phyloP scores from a whole-genome alignment of 2,797 vertebrate species.

The Loriculus beryllinus region DNA sequence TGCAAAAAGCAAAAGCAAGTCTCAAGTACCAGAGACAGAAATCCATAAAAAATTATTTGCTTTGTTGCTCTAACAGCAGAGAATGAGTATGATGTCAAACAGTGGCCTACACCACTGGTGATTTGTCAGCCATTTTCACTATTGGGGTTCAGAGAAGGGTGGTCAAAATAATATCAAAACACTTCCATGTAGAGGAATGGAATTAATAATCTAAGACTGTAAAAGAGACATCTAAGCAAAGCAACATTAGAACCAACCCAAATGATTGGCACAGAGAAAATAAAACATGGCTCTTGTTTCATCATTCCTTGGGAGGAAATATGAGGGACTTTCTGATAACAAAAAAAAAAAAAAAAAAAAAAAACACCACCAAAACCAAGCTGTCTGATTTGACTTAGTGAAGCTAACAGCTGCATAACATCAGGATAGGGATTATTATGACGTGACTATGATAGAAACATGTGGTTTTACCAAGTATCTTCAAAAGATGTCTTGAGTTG shows the following conservation, averaged over 20 bases:
- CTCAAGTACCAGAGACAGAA: neutral
- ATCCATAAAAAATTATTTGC: neutral
- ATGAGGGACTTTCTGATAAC: neutral
- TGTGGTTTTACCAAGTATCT: neutral
- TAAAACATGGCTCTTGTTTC: neutral
- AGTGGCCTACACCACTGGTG: neutral
- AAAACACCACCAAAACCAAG: fast-evolving
- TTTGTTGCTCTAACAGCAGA: neutral
- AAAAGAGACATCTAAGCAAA: neutral
- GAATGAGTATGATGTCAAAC: neutral
- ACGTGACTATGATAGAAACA: neutral
- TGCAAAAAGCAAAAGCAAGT: neutral
- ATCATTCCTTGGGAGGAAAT: neutral
- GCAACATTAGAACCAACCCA: neutral
- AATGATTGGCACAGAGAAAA: neutral
- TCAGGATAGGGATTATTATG: neutral
- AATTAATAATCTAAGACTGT: neutral
- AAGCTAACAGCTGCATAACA: neutral
- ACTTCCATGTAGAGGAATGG: neutral
- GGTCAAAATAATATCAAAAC: neutral
- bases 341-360: neutral
- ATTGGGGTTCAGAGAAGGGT: neutral
- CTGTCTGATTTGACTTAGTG: neutral
- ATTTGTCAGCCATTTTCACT: neutral
- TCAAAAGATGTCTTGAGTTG: fast-evolving